Conservation (phyloP, 2,797 vertebrate genomes). For the Allobates femoralis region DNA sequence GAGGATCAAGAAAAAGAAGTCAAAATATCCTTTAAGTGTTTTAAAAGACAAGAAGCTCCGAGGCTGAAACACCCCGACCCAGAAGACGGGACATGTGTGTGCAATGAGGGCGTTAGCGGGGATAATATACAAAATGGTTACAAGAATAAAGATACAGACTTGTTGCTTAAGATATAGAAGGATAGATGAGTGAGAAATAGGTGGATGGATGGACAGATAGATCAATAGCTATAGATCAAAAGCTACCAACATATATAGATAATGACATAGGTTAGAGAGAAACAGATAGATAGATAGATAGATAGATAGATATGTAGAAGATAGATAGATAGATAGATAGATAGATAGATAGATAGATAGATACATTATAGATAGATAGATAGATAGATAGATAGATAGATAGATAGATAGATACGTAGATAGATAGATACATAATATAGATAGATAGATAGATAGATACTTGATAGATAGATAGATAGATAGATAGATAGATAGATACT, state of each 20-base stretch:
- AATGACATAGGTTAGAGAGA: neutral
- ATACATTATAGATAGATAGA: too few species aligned
- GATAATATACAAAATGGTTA: neutral
- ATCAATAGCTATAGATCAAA: neutral
- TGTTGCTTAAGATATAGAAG: neutral
- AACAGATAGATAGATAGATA: constrained; percentile 1
- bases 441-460: too few species aligned
- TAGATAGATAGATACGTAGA: too few species aligned
- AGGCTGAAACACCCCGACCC: neutral
- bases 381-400: too few species aligned
- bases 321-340: too few species aligned
- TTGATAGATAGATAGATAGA: too few species aligned
- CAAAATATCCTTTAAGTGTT: constrained; percentile 58
- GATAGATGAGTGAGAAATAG: neutral
- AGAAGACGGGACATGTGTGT: constrained; percentile 6
- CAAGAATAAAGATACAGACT: neutral
- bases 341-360: too few species aligned
- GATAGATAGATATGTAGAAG: neutral
- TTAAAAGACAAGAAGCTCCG: constrained; percentile 43
- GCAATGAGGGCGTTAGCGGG: neutral
- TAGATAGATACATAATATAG: too few species aligned
- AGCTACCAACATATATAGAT: neutral
- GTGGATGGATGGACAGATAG: constrained; percentile 3
- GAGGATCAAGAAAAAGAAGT: constrained; percentile 57
- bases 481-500: too few species aligned